Evolutionary conservation across 30 jellyfish, hydroid and myxozoan genomes (phyloP).

Genomic region (Cassiopea xamachana): DNA sequence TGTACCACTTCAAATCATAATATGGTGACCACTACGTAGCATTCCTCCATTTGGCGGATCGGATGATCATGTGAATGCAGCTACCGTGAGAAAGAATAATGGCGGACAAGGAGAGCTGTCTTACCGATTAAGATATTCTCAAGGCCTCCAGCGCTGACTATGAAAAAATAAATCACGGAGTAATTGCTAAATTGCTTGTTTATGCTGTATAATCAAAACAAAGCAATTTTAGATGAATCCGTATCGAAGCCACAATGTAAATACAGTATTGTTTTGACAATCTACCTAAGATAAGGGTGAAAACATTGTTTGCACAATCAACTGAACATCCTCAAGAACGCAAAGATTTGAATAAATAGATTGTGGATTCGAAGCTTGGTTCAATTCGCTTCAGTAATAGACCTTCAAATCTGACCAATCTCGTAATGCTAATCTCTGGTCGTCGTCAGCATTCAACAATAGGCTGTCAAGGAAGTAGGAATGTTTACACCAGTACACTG

Average conservation of each 20-base stretch:
- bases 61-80: not conserved
- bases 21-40: too few species aligned
- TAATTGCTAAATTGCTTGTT: not conserved
- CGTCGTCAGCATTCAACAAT: too few species aligned
- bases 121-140: not conserved
- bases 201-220: not conserved
- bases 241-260: not conserved
- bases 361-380: not conserved
- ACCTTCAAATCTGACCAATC: not conserved
- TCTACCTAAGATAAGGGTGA: constrained; percentile 8
- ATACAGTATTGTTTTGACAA: not conserved
- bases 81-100: constrained; percentile 12
- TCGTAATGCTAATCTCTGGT: not conserved
- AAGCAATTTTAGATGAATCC: not conserved
- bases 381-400: not conserved
- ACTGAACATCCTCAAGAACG: not conserved
- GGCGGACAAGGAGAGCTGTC: constrained; percentile 13
- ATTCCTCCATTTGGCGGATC: not conserved
- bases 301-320: not conserved
- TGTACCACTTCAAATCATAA: too few species aligned
- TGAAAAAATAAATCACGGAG: not conserved
- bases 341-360: not conserved
- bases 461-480: too few species aligned
- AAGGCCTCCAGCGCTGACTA: not conserved
- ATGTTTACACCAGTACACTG: too few species aligned